Evolutionary conservation across 2,797 vertebrate genomes (phyloP), one percentile per base, ranked within the genome.

Genomic region (Propithecus deckenii): DNA sequence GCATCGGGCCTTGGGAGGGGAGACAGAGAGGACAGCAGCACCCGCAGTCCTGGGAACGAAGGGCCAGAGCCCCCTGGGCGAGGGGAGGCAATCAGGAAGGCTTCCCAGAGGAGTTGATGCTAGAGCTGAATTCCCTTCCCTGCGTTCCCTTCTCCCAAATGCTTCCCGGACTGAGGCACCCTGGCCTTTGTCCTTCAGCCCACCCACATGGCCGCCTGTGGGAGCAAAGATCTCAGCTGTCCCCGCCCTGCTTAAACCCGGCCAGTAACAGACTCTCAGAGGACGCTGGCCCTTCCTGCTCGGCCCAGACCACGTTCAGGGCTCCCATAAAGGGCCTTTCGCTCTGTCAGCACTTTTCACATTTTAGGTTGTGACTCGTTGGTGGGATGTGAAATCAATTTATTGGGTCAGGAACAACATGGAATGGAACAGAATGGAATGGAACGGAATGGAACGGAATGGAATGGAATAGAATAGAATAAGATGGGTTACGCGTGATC

Each of bases 91-190:
- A 65, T 92, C 92, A n/a, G 17, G 67, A 89, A 74, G 95, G 25
- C 95, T 96, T 91, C 88, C 81, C n/a, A 84, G 94, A 91, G 69
- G 95, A 92, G 86, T 5, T 4, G 57, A 35, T 2, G 10, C 57
- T 22, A 22, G 83, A 75, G 14, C 30, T 32, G 38, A 89, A n/a
- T 86, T 50, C 38, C 1, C 4, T 18, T 85, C 32, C 55, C 46
- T 65, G 32, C 7, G 7, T 65, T 65, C 32, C 41, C 6, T 57
- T 48, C 57, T 80, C 22, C 80, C 55, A 61, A 57, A 71, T 43
- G 61, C 11, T 25, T 65, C 41, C 15, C 0, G 0, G 14, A 25
- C 32, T 0, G 17, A 13, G 65, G 32, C 41, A n/a, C 32, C 50
- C 43, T 22, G 38, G 63, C 10, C 86, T 92, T 50, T 71, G 88